phyloP scores from a whole-genome alignment of 2,797 vertebrate genomes.

The Ataeniobius toweri region DNA sequence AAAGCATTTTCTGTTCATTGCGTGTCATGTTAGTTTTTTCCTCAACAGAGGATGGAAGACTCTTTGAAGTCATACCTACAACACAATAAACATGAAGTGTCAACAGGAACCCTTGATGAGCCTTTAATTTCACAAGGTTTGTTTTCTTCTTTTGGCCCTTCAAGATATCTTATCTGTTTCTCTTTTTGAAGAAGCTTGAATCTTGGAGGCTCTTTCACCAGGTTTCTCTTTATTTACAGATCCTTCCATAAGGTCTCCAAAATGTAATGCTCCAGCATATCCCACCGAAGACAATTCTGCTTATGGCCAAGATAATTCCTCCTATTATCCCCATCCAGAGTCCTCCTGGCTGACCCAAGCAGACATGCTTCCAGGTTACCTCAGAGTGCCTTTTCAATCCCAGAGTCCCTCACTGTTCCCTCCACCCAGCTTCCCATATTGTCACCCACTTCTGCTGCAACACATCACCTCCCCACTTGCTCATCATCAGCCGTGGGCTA shows the following conservation, averaged over 20 bases:
- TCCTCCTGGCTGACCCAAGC: constrained; percentile 57
- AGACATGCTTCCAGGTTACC: constrained; percentile 22
- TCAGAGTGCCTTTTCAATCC: constrained; percentile 17
- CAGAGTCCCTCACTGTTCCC: constrained; percentile 17
- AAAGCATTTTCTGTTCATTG: not conserved
- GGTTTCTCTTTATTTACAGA: constrained; percentile 38
- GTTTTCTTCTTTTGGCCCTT: constrained; percentile 11
- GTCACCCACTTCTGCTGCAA: constrained; percentile 31
- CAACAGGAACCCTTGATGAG: constrained; percentile 14
- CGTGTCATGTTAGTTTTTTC: constrained; percentile 1
- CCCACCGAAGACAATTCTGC: constrained; percentile 21
- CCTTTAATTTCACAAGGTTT: constrained; percentile 45
- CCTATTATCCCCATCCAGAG: constrained; percentile 9
- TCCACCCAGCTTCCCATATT: constrained; percentile 23
- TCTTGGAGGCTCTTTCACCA: not conserved
- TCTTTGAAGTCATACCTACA: constrained; percentile 40
- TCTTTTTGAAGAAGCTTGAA: not conserved
- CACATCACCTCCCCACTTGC: not conserved
- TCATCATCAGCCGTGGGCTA: constrained; percentile 15
- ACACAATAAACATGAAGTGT: constrained; percentile 36
- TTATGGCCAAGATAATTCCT: constrained; percentile 29
- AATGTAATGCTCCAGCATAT: constrained; percentile 6
- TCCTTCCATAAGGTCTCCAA: constrained; percentile 14
- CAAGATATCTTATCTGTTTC: not conserved
- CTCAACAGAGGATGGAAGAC: constrained; percentile 60